A percentile compares a stretch with the other conserved stretches of the same genome.
Conservation (phyloP, 2,113 vertebrate genomes). For the Condylura cristata region DNA sequence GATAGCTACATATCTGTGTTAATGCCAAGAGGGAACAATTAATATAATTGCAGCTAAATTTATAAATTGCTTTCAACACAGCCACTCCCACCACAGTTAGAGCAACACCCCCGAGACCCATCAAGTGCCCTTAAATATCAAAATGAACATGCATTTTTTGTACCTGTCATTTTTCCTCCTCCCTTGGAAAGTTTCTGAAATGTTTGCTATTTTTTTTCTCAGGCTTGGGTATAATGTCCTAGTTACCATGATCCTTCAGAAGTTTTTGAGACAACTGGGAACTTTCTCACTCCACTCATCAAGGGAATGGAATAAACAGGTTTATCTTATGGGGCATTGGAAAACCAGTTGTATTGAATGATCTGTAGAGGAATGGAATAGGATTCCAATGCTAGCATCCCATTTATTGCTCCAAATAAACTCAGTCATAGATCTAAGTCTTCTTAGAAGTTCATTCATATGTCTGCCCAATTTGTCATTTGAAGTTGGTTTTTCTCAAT, state of each 20-base stretch:
- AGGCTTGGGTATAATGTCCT: slow-evolving; percentile 39
- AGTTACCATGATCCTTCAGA: slow-evolving; percentile 69
- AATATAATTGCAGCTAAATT: slow-evolving; percentile 49
- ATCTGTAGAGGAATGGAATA: background rate
- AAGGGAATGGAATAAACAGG: slow-evolving; percentile 61
- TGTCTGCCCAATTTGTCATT: slow-evolving; percentile 2
- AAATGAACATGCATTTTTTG: slow-evolving; percentile 77
- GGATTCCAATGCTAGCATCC: background rate
- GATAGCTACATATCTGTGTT: background rate
- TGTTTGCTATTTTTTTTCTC: slow-evolving; percentile 56
- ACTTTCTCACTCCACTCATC: slow-evolving; percentile 58
- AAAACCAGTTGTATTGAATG: background rate
- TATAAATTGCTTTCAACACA: slow-evolving; percentile 49
- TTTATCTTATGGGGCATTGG: background rate
- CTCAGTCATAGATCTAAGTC: background rate
- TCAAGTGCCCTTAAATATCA: slow-evolving; percentile 73
- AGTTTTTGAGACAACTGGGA: slow-evolving; percentile 67
- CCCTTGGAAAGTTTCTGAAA: slow-evolving; percentile 46
- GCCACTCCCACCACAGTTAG: slow-evolving; percentile 73
- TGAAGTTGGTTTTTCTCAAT: background rate
- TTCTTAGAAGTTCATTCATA: background rate
- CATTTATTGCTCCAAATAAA: background rate
- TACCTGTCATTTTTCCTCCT: slow-evolving; percentile 62
- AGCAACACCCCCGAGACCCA: slow-evolving; percentile 70
- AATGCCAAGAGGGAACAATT: slow-evolving; percentile 71